These are phyloP conservation scores for Drosophila melanica DNA, from an alignment of 1,140 invertebrate genomes.

Conservation along the genomic window DNA sequence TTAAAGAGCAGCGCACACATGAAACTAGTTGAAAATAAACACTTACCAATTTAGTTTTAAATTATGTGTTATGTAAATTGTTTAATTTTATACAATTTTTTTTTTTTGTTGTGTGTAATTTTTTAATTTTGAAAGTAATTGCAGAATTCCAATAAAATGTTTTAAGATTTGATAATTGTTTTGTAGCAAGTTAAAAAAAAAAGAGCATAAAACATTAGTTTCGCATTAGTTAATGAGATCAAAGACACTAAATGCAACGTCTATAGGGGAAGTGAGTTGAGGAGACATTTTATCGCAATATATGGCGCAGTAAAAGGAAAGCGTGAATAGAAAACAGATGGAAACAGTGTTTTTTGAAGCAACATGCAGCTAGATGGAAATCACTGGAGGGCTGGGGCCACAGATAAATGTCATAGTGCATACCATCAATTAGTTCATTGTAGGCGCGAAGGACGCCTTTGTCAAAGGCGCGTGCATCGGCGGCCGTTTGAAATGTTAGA, in stretches of 20 bases:
- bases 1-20: slow-evolving; percentile 45
- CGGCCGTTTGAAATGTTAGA: slow-evolving; percentile 96
- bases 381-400: not conserved
- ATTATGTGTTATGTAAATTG: slow-evolving; percentile 54
- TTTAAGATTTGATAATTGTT: slow-evolving; percentile 53
- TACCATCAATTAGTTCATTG: slow-evolving; percentile 96
- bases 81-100: slow-evolving; percentile 23
- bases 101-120: slow-evolving; percentile 47
- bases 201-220: slow-evolving; percentile 74
- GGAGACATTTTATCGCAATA: slow-evolving; percentile 11
- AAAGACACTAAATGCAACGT: slow-evolving; percentile 43
- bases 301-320: slow-evolving; percentile 17
- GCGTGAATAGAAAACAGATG: slow-evolving; percentile 18
- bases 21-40: slow-evolving; percentile 50
- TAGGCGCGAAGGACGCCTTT: slow-evolving; percentile 95
- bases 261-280: slow-evolving; percentile 22
- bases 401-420: not conserved
- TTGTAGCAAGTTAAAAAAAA: slow-evolving; percentile 62
- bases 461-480: slow-evolving; percentile 97
- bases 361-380: slow-evolving; percentile 37
- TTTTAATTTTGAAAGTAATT: slow-evolving; percentile 66
- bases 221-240: slow-evolving; percentile 73
- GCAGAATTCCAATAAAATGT: slow-evolving; percentile 66
- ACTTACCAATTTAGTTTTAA: slow-evolving; percentile 77
- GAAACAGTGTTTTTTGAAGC: slow-evolving; percentile 19